phyloP scores from a whole-genome alignment of 2,797 vertebrate species.

The Remorina albescens region DNA sequence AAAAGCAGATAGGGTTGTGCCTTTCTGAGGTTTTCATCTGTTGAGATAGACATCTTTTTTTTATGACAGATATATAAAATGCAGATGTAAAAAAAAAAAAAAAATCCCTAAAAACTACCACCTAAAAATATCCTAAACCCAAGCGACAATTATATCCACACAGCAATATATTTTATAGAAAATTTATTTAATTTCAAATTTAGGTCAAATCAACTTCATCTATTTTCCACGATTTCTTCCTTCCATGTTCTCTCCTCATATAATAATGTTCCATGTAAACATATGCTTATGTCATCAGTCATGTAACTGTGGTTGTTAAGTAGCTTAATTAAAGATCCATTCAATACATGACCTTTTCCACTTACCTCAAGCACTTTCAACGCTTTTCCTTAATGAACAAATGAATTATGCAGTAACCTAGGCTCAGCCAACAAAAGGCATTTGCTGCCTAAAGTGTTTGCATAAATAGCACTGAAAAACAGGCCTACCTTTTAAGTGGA shows the following conservation, averaged over 20 bases:
- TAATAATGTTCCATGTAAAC: constrained; percentile 63
- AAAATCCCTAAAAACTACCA: background rate
- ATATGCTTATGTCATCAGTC: constrained; percentile 70
- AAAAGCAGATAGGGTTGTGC: constrained; percentile 32
- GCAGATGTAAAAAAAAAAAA: constrained; percentile 3
- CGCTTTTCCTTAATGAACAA: constrained; percentile 80
- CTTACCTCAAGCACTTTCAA: constrained; percentile 79
- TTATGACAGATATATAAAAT: constrained; percentile 2
- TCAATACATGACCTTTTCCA: constrained; percentile 81
- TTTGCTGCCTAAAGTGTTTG: constrained; percentile 84
- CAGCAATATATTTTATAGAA: background rate
- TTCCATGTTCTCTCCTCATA: constrained; percentile 40
- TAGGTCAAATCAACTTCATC: constrained; percentile 1
- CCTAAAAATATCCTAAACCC: background rate
- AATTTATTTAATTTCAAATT: constrained; percentile 12
- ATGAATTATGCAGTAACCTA: constrained; percentile 82
- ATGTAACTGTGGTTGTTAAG: constrained; percentile 79
- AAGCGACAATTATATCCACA: background rate
- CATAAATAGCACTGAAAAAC: constrained; percentile 85
- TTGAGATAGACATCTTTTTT: constrained; percentile 25
- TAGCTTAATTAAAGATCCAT: constrained; percentile 81
- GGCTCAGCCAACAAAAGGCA: constrained; percentile 79
- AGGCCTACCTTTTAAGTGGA: constrained; percentile 86
- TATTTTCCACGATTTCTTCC: background rate
- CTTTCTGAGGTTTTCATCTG: constrained; percentile 21